Evolutionary conservation across 2,113 vertebrate species (phyloP), one percentile per base, ranked within the genome.

Genomic region (Serinus canaria): DNA sequence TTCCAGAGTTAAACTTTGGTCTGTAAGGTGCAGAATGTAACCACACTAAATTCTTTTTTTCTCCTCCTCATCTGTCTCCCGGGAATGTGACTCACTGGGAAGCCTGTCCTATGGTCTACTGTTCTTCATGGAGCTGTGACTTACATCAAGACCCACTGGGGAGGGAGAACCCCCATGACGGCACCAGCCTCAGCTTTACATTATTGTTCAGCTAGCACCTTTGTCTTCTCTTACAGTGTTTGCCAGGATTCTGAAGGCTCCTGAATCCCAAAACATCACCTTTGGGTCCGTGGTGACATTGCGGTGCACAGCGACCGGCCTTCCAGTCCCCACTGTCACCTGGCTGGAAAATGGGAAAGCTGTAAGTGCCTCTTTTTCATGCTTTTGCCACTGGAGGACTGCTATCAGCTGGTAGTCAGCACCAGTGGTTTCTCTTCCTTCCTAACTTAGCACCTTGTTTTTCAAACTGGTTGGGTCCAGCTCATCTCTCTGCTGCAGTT

Each of bases 311-410:
- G 99, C 99, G 1, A 98, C 98, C 2, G 99, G 99, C 44, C 98
- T 99, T 95, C 99, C 99, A 39, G 98, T 98, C 52, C 99, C 99
- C 47, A 98, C 98, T 30, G 95, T 99, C 94, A 99, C 98, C 83
- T 99, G 99, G 99, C 97, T 99, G 96, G 99, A 99, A 98, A 99
- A 99, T 22, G 99, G 99, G 79, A 99, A 99, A 97, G 98, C 98
- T 55, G 99, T 99, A 97, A 99, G 99, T 98, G 21, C 5, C 33
- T 69, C 47, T 58, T 50, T 41, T 55, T 59, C 83, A 68, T 58
- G 31, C 62, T 83, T 83, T 83, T 59, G 55, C 15, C 35, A 23
- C 63, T 2, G 3, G 23, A 74, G 23, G 17, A 33, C 47, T 80
- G 39, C 33, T 77, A 47, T 4, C 10, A 74, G 11, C 37, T 68